These are phyloP conservation scores for Lacerta agilis DNA, from an alignment of 2,797 vertebrate species.

Conservation along the genomic window DNA sequence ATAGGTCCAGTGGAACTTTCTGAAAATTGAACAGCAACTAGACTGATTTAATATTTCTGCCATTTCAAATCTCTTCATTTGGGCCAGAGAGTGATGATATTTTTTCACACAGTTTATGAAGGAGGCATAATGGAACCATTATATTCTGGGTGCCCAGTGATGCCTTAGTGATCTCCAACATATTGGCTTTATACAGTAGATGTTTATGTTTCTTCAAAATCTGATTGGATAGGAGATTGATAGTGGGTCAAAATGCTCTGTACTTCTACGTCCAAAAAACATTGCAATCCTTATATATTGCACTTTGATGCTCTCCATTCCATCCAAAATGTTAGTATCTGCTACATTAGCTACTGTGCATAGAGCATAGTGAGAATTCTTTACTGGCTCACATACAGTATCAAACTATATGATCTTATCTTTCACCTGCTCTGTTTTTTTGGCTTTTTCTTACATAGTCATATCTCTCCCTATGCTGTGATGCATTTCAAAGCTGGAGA, in stretches of 20 bases:
- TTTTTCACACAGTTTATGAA: not conserved
- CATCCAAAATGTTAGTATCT: not conserved
- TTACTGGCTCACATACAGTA: not conserved
- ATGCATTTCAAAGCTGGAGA: not conserved
- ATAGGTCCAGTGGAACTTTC: not conserved
- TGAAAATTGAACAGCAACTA: not conserved
- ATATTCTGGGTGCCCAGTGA: not conserved
- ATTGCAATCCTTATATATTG: not conserved
- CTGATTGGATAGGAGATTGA: not conserved
- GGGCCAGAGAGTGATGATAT: not conserved
- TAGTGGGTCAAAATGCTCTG: not conserved
- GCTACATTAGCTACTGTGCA: not conserved
- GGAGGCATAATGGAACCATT: not conserved
- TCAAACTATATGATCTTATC: not conserved
- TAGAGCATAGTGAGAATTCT: not conserved
- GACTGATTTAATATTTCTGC: not conserved
- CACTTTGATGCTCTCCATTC: not conserved
- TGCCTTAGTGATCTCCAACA: not conserved
- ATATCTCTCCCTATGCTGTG: not conserved
- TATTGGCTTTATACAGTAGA: not conserved
- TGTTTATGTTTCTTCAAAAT: constrained; percentile 1
- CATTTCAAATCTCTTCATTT: not conserved
- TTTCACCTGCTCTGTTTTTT: not conserved
- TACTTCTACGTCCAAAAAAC: not conserved
- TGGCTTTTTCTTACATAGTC: not conserved